Conservation (phyloP, 2,113 vertebrate genomes). For the Nesospiza acunhae region DNA sequence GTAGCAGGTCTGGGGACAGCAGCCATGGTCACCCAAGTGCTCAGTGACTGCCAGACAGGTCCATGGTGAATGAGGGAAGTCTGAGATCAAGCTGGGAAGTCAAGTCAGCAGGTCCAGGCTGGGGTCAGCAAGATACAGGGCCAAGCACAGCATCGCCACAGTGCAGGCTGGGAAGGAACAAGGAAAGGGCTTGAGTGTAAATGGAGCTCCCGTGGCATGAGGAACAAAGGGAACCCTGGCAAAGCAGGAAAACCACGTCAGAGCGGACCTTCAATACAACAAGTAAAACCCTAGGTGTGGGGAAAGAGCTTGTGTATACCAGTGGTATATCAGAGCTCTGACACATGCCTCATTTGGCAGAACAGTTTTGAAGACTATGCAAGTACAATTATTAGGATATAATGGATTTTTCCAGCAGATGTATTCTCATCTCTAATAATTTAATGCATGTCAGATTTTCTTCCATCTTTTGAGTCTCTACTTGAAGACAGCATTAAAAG, state of each 20-base stretch:
- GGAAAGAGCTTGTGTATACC: background rate
- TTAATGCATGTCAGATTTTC: background rate
- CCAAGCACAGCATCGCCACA: fast-evolving
- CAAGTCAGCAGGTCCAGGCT: background rate
- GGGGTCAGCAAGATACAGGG: background rate
- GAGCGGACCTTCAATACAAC: background rate
- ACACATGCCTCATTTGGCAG: background rate
- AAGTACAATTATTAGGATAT: background rate
- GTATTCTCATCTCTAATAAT: background rate
- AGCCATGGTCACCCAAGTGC: background rate
- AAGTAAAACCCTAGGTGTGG: fast-evolving
- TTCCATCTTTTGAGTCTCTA: background rate
- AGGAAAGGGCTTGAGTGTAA: background rate
- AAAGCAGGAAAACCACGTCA: background rate
- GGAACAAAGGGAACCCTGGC: background rate
- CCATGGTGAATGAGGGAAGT: background rate
- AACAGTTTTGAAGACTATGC: background rate
- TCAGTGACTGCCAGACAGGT: background rate
- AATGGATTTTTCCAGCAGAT: background rate
- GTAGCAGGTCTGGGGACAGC: background rate
- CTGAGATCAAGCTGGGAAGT: background rate
- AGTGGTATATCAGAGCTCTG: background rate
- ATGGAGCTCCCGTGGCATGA: background rate
- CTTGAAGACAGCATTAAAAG: background rate
- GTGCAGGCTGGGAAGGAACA: background rate